phyloP scores from a whole-genome alignment of 2,113 vertebrate species.

The Picathartes gymnocephalus region DNA sequence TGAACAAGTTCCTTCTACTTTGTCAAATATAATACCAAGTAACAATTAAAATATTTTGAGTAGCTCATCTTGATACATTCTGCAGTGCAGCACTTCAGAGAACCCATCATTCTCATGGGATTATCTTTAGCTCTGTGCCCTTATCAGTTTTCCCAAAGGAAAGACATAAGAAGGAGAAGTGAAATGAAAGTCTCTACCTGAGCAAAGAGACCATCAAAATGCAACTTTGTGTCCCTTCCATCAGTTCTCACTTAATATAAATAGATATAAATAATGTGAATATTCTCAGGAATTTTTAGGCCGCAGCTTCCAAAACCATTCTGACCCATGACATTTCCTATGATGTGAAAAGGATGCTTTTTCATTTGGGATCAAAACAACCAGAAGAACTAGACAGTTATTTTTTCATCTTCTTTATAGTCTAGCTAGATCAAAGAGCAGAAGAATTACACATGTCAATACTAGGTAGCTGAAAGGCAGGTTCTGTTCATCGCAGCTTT shows the following conservation, averaged over 20 bases:
- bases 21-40: neutral
- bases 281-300: neutral
- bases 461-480: neutral
- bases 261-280: neutral
- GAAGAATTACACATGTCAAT: neutral
- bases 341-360: neutral
- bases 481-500: neutral
- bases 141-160: neutral
- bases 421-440: neutral
- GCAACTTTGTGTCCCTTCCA: neutral
- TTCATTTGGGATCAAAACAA: neutral
- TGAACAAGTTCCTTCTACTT: neutral
- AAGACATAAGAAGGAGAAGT: neutral
- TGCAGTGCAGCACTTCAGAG: neutral
- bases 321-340: accelerated
- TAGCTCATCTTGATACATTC: neutral
- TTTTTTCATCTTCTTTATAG: neutral
- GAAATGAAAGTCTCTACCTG: neutral
- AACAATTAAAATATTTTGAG: neutral
- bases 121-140: accelerated
- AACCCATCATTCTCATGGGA: neutral
- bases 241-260: neutral
- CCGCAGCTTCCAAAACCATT: neutral
- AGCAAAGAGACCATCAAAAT: neutral
- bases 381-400: neutral